Evolutionary conservation across 2,888 invertebrate species (phyloP).

Genomic region (Lymantria monacha): DNA sequence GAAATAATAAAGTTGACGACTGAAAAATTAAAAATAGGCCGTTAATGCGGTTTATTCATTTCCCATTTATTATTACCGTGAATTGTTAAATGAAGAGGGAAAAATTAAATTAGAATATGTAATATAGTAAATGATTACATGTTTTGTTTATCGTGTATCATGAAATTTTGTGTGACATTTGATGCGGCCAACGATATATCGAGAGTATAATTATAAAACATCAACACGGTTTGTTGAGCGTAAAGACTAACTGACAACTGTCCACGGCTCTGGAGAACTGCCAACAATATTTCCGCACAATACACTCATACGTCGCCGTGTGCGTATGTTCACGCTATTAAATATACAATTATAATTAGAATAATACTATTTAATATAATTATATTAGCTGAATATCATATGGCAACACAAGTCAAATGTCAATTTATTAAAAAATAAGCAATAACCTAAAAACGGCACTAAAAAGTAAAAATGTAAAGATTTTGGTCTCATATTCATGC

Average conservation of each 20-base stretch:
- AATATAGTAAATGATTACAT: conserved; percentile 4
- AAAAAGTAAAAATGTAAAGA: too few relatives aligned
- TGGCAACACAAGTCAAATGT: too few relatives aligned
- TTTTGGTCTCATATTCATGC: too few relatives aligned
- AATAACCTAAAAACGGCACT: too few relatives aligned
- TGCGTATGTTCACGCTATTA: conserved; percentile 15
- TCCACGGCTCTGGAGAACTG: conserved; percentile 37
- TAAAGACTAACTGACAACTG: conserved; percentile 40
- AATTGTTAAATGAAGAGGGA: conserved; percentile 10
- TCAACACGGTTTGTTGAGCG: conserved; percentile 37
- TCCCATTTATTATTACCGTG: conserved; percentile 17
- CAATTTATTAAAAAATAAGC: too few relatives aligned
- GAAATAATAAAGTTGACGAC: conserved; percentile 23
- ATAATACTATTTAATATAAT: conserved; percentile 14
- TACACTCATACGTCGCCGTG: conserved; percentile 22
- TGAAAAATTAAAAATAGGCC: conserved; percentile 30
- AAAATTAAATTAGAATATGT: conserved; percentile 1
- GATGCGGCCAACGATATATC: conserved; percentile 23
- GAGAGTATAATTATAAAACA: conserved; percentile 44
- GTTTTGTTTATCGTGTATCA: conserved; percentile 15
- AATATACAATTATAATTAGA: conserved; percentile 30
- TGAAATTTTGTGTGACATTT: conserved; percentile 23
- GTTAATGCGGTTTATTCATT: conserved; percentile 26
- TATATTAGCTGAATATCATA: neutral
- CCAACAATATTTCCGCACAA: conserved; percentile 47